Percentiles rank a stretch among this genome's conserved stretches.
Evolutionary conservation across 1,140 invertebrate genomes (phyloP).

Genomic region (Armadillidium nasatum): DNA sequence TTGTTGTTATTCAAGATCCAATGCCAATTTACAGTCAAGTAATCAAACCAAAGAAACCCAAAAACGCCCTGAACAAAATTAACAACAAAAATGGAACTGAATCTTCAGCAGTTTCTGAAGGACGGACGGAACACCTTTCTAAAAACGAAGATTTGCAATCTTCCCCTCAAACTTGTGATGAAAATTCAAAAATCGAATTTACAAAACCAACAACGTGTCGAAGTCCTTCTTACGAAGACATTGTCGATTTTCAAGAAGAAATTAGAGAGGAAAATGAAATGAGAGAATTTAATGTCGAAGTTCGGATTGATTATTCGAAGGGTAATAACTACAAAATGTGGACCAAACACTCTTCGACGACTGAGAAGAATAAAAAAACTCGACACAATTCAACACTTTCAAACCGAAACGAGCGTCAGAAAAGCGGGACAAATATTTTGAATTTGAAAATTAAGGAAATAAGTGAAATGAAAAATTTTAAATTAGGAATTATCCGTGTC

Average conservation of each 20-base stretch:
- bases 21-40: slow-evolving; percentile 27
- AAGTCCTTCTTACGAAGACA: slow-evolving; percentile 41
- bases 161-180: neutral
- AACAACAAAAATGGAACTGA: neutral
- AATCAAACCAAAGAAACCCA: slow-evolving; percentile 26
- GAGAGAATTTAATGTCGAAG: slow-evolving; percentile 41
- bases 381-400: neutral
- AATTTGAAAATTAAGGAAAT: slow-evolving; percentile 32
- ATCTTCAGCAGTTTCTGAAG: neutral
- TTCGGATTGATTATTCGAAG: slow-evolving; percentile 43
- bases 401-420: neutral
- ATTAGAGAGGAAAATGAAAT: slow-evolving; percentile 25
- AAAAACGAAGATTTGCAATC: neutral
- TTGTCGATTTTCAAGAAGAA: slow-evolving; percentile 36
- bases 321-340: slow-evolving; percentile 43
- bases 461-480: slow-evolving; percentile 38
- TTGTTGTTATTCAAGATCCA: neutral
- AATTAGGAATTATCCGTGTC: slow-evolving; percentile 35
- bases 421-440: slow-evolving; percentile 27
- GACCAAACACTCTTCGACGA: slow-evolving; percentile 25
- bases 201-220: neutral
- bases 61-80: neutral
- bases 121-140: neutral
- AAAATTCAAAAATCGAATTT: neutral
- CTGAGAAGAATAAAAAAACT: neutral